Evolutionary conservation across 2,888 invertebrate species (phyloP).

Genomic region (Lasioglossum malachurum): DNA sequence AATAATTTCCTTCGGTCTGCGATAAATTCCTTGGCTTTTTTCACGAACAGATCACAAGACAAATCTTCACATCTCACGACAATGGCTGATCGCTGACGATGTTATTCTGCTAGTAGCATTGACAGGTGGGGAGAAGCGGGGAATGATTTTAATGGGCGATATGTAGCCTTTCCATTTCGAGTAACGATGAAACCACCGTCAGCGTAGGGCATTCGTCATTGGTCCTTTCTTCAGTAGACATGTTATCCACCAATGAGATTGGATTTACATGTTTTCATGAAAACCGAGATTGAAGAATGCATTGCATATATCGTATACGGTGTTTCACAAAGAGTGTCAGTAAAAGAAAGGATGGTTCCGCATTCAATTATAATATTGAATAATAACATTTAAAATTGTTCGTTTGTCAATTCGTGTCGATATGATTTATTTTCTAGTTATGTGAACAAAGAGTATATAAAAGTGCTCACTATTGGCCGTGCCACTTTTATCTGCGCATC

Average conservation of each 20-base stretch:
- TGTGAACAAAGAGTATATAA: no score
- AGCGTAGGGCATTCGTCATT: not conserved
- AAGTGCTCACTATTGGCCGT: no score
- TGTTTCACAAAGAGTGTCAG: no score
- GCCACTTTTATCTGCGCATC: no score
- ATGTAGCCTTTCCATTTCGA: constrained; percentile 41
- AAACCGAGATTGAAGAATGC: not conserved
- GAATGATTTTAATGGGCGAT: constrained; percentile 17
- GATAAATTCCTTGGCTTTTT: constrained; percentile 42
- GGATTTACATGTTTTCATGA: not conserved
- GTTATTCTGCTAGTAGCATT: constrained; percentile 74
- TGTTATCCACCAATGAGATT: not conserved
- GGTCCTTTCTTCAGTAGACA: not conserved
- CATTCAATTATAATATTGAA: no score
- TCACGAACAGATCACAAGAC: constrained; percentile 38
- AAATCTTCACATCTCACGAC: constrained; percentile 70
- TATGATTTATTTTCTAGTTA: no score
- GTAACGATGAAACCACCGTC: not conserved
- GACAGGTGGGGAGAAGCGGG: constrained; percentile 35
- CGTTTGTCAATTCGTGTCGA: no score
- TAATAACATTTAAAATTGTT: no score
- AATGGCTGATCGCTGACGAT: constrained; percentile 80
- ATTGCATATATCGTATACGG: not conserved
- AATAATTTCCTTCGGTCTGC: constrained; percentile 6
- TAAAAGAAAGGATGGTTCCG: no score